These are phyloP conservation scores for Alaudala cheleensis DNA, from an alignment of 2,113 vertebrate species.

Conservation along the genomic window DNA sequence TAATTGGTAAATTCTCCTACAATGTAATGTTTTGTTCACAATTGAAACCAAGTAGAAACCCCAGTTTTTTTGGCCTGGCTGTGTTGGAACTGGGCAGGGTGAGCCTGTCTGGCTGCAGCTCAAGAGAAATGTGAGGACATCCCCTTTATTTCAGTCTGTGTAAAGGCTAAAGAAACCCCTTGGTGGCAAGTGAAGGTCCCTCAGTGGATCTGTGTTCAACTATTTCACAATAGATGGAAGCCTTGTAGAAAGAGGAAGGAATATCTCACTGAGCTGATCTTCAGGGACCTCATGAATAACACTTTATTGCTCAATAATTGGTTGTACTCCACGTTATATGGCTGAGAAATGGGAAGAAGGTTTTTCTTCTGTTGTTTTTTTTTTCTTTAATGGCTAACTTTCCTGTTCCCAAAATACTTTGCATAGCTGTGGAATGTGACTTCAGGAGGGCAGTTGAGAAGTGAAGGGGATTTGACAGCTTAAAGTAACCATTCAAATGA, in stretches of 20 bases:
- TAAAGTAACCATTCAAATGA: neutral
- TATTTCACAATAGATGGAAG: neutral
- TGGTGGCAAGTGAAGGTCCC: neutral
- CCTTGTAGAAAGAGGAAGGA: neutral
- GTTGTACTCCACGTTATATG: neutral
- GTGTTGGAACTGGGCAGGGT: neutral
- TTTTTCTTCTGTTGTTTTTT: neutral
- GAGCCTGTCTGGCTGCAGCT: neutral
- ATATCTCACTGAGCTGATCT: neutral
- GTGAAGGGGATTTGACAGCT: neutral
- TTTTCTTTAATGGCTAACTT: neutral
- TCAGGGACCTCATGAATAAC: neutral
- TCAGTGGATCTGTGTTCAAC: neutral
- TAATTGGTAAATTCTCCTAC: neutral
- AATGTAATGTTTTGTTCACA: neutral
- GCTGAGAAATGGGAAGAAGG: neutral
- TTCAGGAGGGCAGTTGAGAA: neutral
- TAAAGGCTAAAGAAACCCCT: neutral
- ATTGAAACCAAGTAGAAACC: neutral
- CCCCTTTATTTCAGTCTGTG: neutral
- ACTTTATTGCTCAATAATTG: constrained; percentile 38
- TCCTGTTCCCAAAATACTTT: neutral
- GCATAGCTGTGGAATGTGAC: neutral
- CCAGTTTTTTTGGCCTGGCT: neutral
- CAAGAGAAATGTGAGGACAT: neutral